phyloP scores from a whole-genome alignment of 2,113 vertebrate species.

The Myotis lucifugus region DNA sequence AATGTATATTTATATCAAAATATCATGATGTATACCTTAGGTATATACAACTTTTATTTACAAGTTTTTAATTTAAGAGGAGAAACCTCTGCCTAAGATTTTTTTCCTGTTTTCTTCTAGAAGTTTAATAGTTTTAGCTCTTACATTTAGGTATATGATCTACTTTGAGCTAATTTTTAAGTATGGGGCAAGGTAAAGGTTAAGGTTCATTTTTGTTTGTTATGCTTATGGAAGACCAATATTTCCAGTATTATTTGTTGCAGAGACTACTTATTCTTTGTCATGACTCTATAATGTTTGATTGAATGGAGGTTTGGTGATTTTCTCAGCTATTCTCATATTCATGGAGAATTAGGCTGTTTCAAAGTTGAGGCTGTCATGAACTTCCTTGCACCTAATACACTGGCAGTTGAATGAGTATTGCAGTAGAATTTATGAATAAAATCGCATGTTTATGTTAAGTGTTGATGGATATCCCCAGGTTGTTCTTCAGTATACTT shows the following conservation, averaged over 20 bases:
- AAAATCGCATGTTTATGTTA: not conserved
- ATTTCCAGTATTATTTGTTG: not conserved
- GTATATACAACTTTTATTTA: not conserved
- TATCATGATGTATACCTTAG: not conserved
- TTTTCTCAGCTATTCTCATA: not conserved
- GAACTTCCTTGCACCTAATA: not conserved
- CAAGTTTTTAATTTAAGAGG: not conserved
- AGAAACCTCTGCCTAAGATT: conserved; percentile 11
- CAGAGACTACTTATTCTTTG: not conserved
- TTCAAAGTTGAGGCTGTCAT: not conserved
- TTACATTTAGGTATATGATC: conserved; percentile 1
- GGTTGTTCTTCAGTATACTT: not conserved
- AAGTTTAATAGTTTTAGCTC: not conserved
- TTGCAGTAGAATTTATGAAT: not conserved
- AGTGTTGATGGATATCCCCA: not conserved
- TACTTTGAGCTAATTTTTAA: conserved; percentile 22
- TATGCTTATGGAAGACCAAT: not conserved
- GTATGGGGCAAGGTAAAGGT: not conserved
- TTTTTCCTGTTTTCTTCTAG: conserved; percentile 30
- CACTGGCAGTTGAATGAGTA: too few relatives aligned
- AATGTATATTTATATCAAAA: not conserved
- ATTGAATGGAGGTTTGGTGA: not conserved
- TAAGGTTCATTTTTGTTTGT: conserved; percentile 10
- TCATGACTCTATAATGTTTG: not conserved
- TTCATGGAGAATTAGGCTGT: not conserved